phyloP scores from a whole-genome alignment of 2,113 vertebrate genomes.

The Corythaixoides concolor region DNA sequence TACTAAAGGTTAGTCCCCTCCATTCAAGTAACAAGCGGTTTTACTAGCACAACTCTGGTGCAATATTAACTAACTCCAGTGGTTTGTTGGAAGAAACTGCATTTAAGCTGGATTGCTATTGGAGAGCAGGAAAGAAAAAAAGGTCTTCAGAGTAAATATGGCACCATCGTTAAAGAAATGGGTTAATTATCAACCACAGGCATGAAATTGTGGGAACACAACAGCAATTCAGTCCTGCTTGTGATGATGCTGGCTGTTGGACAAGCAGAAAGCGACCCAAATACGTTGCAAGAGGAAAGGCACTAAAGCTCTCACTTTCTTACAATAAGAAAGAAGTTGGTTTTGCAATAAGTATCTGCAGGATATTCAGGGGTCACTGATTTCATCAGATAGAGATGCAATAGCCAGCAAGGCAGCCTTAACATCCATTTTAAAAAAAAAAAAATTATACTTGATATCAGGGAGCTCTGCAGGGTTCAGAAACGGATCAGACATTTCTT shows the following conservation, averaged over 20 bases:
- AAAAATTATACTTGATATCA: neutral
- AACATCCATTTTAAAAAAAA: neutral
- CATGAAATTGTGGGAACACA: neutral
- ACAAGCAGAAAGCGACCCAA: neutral
- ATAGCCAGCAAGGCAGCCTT: neutral
- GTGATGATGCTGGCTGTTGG: neutral
- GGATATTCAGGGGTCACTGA: neutral
- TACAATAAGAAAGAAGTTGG: neutral
- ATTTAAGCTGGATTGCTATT: neutral
- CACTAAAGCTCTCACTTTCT: neutral
- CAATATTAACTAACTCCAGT: constrained; percentile 31
- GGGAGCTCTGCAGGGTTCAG: constrained; percentile 4
- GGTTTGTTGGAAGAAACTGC: constrained; percentile 10
- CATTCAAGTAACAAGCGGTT: neutral
- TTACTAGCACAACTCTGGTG: neutral
- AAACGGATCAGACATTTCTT: constrained; percentile 6
- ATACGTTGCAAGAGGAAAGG: neutral
- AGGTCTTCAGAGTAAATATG: neutral
- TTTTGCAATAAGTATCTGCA: neutral
- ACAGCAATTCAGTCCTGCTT: neutral
- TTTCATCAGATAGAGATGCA: neutral
- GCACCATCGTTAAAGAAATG: neutral
- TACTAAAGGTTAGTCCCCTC: neutral
- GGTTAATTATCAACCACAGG: constrained; percentile 20
- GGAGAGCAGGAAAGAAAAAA: neutral